Conservation (phyloP, 1,140 invertebrate genomes). For the Bombus pyrosoma region DNA sequence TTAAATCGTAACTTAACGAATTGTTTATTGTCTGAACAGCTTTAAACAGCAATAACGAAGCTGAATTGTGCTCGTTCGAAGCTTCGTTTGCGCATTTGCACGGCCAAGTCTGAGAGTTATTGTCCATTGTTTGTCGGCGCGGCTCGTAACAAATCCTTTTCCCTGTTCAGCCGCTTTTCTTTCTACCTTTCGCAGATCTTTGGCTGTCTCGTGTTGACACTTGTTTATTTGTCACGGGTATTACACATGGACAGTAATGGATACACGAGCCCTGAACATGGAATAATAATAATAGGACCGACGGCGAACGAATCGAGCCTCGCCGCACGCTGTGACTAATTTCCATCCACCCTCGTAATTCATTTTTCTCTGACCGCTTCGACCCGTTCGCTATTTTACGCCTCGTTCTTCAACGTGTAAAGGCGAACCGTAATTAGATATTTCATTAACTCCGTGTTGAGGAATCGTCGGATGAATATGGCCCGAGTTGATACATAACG, state of each 20-base stretch:
- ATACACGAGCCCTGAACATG: constrained; percentile 31
- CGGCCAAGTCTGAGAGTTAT: constrained; percentile 1
- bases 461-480: not conserved
- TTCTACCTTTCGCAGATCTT: constrained; percentile 17
- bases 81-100: constrained; percentile 27
- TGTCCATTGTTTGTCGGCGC: constrained; percentile 2
- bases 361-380: constrained; percentile 26
- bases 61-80: not conserved
- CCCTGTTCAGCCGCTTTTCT: constrained; percentile 15
- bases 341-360: constrained; percentile 36
- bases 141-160: not conserved
- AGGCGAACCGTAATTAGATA: not conserved
- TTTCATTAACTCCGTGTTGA: not conserved
- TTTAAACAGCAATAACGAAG: not conserved
- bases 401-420: not conserved
- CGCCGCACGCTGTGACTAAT: constrained; percentile 35
- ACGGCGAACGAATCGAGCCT: constrained; percentile 8
- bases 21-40: not conserved
- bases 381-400: constrained; percentile 7
- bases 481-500: not conserved
- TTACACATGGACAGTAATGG: constrained; percentile 45
- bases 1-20: not conserved
- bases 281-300: constrained; percentile 32
- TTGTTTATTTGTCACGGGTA: constrained; percentile 53
- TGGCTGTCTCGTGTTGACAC: constrained; percentile 23